A percentile compares a stretch with the other conserved stretches of the same genome.
phyloP scores from a whole-genome alignment of 2,797 vertebrate species.

The Anisognathus igniventris region DNA sequence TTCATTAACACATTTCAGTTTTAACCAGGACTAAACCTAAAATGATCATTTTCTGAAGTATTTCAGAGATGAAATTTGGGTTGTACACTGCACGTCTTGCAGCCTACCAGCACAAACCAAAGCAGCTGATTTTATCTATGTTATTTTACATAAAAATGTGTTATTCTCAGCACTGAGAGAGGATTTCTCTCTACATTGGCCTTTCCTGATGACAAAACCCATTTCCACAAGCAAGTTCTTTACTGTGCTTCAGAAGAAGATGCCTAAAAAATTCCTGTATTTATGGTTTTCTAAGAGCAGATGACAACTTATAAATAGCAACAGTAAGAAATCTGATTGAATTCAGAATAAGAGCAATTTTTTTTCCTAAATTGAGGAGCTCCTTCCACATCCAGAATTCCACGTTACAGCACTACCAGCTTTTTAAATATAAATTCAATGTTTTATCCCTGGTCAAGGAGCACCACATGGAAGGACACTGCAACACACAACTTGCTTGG shows the following conservation, averaged over 20 bases:
- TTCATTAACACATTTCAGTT: slow-evolving; percentile 60
- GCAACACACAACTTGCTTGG: neutral
- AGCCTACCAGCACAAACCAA: neutral
- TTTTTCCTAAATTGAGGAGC: neutral
- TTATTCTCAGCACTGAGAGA: neutral
- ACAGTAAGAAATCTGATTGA: neutral
- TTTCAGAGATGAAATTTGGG: neutral
- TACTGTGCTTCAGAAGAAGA: neutral
- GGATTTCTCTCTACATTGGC: rapidly evolving
- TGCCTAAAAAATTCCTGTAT: neutral
- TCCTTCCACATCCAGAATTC: neutral
- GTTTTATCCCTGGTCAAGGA: neutral
- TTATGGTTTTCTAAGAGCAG: neutral
- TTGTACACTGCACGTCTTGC: neutral
- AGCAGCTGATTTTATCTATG: neutral
- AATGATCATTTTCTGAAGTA: neutral
- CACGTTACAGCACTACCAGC: neutral
- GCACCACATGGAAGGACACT: neutral
- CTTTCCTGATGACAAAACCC: neutral
- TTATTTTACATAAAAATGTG: neutral
- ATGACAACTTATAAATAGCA: neutral
- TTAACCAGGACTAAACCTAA: slow-evolving; percentile 22
- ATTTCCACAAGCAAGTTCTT: neutral
- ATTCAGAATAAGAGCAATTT: neutral
- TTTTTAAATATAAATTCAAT: neutral